phyloP scores from a whole-genome alignment of 1,140 invertebrate genomes.

The Hyles vespertilio region DNA sequence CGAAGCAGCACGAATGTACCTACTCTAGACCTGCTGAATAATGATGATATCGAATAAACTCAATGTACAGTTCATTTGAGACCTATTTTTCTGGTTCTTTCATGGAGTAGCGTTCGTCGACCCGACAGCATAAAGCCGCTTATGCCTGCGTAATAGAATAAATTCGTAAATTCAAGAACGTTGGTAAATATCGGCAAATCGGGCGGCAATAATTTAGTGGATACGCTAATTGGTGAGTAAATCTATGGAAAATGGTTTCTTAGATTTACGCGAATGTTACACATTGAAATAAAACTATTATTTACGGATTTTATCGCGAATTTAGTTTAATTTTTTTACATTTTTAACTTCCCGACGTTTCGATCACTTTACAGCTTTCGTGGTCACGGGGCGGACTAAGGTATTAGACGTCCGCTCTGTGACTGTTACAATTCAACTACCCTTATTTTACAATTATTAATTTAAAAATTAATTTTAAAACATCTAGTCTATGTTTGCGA shows the following conservation, averaged over 20 bases:
- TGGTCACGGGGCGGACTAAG: too few species aligned
- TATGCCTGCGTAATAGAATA: not conserved
- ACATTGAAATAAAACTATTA: too few species aligned
- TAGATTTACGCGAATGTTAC: too few species aligned
- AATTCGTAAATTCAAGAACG: not conserved
- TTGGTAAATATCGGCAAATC: constrained; percentile 8
- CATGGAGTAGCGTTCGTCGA: not conserved
- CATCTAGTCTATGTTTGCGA: too few species aligned
- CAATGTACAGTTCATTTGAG: constrained; percentile 27
- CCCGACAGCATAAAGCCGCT: not conserved
- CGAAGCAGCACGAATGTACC: constrained; percentile 50
- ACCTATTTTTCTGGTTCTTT: constrained; percentile 8
- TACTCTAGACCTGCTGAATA: constrained; percentile 47
- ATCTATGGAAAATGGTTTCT: constrained; percentile 46
- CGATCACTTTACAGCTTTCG: too few species aligned
- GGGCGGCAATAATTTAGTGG: constrained; percentile 4
- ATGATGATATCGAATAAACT: constrained; percentile 46
- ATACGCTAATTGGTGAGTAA: constrained; percentile 27
- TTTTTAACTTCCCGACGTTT: too few species aligned
- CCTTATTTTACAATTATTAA: too few species aligned
- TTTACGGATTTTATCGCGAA: too few species aligned
- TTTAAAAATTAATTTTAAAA: too few species aligned
- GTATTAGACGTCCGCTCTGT: too few species aligned
- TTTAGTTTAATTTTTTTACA: too few species aligned
- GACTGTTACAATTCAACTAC: too few species aligned